These are phyloP conservation scores for Calephelis virginiensis DNA, from an alignment of 1,140 invertebrate genomes.

Conservation along the genomic window DNA sequence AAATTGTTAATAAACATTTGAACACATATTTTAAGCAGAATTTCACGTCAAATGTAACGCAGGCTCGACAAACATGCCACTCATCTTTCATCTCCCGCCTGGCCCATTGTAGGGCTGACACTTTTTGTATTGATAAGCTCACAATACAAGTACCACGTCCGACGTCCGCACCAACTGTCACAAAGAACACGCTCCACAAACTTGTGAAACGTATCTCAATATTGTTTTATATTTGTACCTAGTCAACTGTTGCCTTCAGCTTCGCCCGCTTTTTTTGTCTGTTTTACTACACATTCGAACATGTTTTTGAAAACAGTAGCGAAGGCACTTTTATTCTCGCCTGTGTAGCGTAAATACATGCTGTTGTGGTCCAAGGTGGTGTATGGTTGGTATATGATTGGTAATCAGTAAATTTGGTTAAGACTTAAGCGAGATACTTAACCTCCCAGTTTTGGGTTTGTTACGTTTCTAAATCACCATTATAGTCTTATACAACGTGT, in stretches of 20 bases:
- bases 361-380: too few relatives aligned
- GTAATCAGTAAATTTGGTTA: background rate
- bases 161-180: background rate
- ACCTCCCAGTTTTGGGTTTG: background rate
- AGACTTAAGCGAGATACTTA: background rate
- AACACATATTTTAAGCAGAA: background rate
- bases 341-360: too few relatives aligned
- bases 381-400: too few relatives aligned
- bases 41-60: background rate
- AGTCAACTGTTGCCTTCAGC: too few relatives aligned
- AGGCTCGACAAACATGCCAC: background rate
- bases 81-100: background rate
- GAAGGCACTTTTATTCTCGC: too few relatives aligned
- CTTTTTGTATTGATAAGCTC: conserved; percentile 14
- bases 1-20: too few relatives aligned
- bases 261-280: too few relatives aligned
- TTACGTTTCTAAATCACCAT: conserved; percentile 28
- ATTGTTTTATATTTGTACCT: conserved; percentile 7
- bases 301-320: too few relatives aligned
- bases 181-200: conserved; percentile 1
- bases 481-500: too few relatives aligned
- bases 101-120: conserved; percentile 1
- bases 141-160: conserved; percentile 9
- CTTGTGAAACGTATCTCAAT: conserved; percentile 8
- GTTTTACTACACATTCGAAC: too few relatives aligned